Base-by-base conservation (phyloP, 2,113 vertebrate species). In the Puffinus mauretanicus region DNA sequence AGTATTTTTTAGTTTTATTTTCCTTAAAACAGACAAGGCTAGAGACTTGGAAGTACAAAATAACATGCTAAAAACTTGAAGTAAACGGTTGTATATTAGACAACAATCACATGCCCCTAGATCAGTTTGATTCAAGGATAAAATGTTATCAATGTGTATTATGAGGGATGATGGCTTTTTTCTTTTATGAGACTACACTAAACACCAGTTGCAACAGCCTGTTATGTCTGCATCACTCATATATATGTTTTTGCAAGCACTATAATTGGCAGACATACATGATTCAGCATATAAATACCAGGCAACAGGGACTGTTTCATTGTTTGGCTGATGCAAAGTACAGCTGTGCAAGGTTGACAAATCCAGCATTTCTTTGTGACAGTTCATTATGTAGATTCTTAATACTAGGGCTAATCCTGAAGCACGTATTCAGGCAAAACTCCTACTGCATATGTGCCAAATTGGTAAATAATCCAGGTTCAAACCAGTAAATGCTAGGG, bases 331-430 rank as follows among this genome's bases (percentile, higher is more conserved):
- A 83, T 70, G 58, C 17, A 70, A 91, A 93, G 51, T 77, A 87
- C 85, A 96, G 87, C 70, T 96, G 94, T 76, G 46, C 49, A 86
- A 88, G 62, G 32, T 34, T 86, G 82, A 92, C 46, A 92, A 92
- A 95, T 60, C 51, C 79, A 83, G 42, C 15, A 78, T 93, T 92
- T 88, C 82, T 75, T 81, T 81, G n/a, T 86, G 95, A 61, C 94
- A 93, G 64, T 67, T 95, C 92, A 81, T 90, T 91, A 83, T 32
- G 52, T 12, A 64, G 71, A 90, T 90, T 92, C 79, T 81, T 92
- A 71, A 51, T 88, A 90, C 71, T 75, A 78, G 42, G 30, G 24
- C 20, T 93, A 94, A 90, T 94, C 60, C 76, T 81, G 55, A 88
- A 83, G 21, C 38, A 66, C 0, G 0, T 77, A 81, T 40, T 92